Evolutionary conservation across 2,888 invertebrate genomes (phyloP), one percentile per base, ranked within the genome.

Genomic region (Euzetes globulus): DNA sequence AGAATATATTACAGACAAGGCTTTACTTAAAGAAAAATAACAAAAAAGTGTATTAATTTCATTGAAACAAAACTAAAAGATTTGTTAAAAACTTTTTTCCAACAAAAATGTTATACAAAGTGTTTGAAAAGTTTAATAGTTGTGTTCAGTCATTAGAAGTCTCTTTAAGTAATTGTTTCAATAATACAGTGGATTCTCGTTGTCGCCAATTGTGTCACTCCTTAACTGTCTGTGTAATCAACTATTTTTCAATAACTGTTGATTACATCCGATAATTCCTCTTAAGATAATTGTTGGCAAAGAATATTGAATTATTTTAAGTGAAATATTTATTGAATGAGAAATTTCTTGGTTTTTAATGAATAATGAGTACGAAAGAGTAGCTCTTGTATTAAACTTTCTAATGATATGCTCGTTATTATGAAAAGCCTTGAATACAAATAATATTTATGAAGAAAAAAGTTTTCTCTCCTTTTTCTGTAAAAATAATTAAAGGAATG

Each of bases 351-450:
- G n/a, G 15, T 25, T 63, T 63, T 63, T 63, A 4, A 2, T 55
- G 55, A 55, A 25, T 22, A 55, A 25, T 55, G 25, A 55, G 22
- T 55, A n/a, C n/a, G 52, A 47, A 47, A n/a, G n/a, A 33, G 33
- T 33, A 33, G 33, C n/a, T 33, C 33, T 7, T 50, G 6, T 50
- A 50, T 50, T 19, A 50, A 13, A 50, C 50, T 50, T 4, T 50
- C 50, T 50, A 65, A 65, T 65, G 0, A 37, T 65, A 65, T 65
- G 33, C 19, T 19, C 29, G n/a, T 25, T 60, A 60, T 60, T 65
- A 65, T 37, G 19, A 1, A 22, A 37, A 65, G 63, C 63, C 63
- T 65, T 65, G 63, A 65, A 65, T 29, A 37, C 37, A 65, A 37
- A 65, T 65, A 29, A 65, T 37, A 41, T 41, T 41, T 41, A 9